These are phyloP conservation scores for Molanna angustata DNA, from an alignment of 2,888 invertebrate species.

Conservation along the genomic window DNA sequence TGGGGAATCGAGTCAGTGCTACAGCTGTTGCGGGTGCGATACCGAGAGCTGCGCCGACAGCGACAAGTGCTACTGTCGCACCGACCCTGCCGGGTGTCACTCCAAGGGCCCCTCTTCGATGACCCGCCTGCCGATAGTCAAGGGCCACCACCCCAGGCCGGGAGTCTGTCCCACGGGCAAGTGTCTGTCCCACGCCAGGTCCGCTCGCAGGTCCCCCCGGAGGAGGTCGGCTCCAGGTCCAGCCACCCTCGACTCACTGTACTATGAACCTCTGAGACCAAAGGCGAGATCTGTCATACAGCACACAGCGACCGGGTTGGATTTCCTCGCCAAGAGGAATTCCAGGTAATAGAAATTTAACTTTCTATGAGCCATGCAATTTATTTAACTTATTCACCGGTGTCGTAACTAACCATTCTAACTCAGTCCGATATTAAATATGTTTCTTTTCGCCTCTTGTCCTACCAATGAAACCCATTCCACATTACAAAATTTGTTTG, in stretches of 20 bases:
- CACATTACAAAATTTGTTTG: too few species aligned
- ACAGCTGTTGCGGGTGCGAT: slow-evolving; percentile 72
- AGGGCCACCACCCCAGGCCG: not conserved
- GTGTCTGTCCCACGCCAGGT: slow-evolving; percentile 5
- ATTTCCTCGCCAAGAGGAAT: slow-evolving; percentile 26
- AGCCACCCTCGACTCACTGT: slow-evolving; percentile 41
- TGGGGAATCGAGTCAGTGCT: slow-evolving; percentile 58
- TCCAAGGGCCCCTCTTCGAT: slow-evolving; percentile 22
- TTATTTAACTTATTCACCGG: too few species aligned
- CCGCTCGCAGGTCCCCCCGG: slow-evolving; percentile 18
- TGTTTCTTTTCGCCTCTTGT: too few species aligned
- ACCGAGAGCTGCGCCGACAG: slow-evolving; percentile 85
- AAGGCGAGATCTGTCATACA: slow-evolving; percentile 41
- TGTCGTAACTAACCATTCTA: too few species aligned
- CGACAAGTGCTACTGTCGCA: slow-evolving; percentile 82
- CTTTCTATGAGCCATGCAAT: not conserved
- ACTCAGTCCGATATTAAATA: too few species aligned
- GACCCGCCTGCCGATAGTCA: slow-evolving; percentile 14
- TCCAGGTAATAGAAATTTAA: slow-evolving; percentile 21
- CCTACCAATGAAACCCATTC: too few species aligned
- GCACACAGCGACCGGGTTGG: slow-evolving; percentile 18
- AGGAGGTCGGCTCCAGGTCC: slow-evolving; percentile 30
- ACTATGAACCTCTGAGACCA: slow-evolving; percentile 47
- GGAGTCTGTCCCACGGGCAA: slow-evolving; percentile 15
- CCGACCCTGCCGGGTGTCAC: slow-evolving; percentile 30